Conservation (phyloP, 2,888 invertebrate genomes). For the Steinernema carpocapsae region DNA sequence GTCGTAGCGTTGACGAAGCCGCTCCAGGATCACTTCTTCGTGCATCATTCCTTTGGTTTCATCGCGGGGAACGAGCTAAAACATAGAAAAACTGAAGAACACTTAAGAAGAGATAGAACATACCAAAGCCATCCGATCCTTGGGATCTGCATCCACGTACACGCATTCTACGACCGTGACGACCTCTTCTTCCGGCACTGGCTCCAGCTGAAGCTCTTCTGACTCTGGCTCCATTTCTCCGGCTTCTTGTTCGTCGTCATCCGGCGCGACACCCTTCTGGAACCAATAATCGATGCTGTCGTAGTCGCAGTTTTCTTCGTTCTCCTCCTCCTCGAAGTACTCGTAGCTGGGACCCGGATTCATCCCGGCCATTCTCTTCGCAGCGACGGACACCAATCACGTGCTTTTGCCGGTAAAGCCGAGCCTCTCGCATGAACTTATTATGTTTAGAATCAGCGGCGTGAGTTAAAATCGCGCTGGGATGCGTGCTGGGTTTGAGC, state of each 20-base stretch:
- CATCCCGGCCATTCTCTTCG: slow-evolving; percentile 11
- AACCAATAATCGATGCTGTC: slow-evolving; percentile 25
- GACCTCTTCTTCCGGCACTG: neutral
- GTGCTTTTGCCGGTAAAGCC: neutral
- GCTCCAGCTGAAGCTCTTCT: neutral
- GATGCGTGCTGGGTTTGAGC: slow-evolving; percentile 1
- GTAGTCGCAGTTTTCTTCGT: slow-evolving; percentile 5
- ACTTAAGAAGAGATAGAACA: neutral
- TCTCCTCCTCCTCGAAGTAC: neutral
- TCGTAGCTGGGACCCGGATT: slow-evolving; percentile 17
- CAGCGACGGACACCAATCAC: neutral
- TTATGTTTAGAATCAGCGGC: neutral
- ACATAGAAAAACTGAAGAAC: neutral
- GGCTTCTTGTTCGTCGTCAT: neutral
- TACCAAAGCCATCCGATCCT: neutral
- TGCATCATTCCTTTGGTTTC: slow-evolving; percentile 10
- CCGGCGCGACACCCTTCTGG: neutral
- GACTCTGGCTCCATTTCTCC: too few relatives aligned
- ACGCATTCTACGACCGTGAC: neutral
- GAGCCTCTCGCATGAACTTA: slow-evolving; percentile 14
- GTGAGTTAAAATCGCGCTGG: neutral
- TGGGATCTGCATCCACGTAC: neutral
- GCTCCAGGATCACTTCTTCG: neutral
- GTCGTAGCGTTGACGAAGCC: neutral
- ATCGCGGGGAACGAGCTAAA: slow-evolving; percentile 2